These are phyloP conservation scores for Chitala chitala DNA, from an alignment of 2,113 vertebrate species.

Conservation along the genomic window DNA sequence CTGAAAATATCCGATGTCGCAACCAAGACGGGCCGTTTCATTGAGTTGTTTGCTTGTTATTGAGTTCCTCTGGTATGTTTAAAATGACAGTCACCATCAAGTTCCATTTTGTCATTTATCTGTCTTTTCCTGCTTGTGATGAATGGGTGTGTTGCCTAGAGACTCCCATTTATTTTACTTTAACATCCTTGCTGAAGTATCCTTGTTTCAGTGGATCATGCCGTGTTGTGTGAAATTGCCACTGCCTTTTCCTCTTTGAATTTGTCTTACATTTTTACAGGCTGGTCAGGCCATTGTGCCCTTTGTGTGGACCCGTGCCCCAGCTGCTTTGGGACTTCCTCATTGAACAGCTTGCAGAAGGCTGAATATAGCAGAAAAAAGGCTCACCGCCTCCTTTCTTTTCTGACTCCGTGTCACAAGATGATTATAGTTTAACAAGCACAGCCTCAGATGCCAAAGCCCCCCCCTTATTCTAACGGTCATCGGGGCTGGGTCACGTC, in stretches of 20 bases:
- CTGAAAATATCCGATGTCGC: not conserved
- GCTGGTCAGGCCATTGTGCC: constrained; percentile 28
- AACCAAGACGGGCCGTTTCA: not conserved
- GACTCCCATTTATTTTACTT: constrained; percentile 6
- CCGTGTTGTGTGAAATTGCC: constrained; percentile 18
- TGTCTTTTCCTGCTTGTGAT: not conserved
- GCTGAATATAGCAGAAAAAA: constrained; percentile 47
- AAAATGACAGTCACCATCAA: not conserved
- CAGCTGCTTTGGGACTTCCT: constrained; percentile 40
- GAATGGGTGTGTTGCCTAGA: not conserved
- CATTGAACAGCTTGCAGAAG: constrained; percentile 46
- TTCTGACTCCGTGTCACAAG: constrained; percentile 40
- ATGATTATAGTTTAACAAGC: constrained; percentile 75
- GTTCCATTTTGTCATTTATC: not conserved
- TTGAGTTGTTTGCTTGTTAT: not conserved
- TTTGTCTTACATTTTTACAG: constrained; percentile 53
- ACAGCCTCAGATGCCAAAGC: constrained; percentile 37
- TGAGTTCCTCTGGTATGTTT: not conserved
- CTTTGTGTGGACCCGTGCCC: constrained; percentile 41
- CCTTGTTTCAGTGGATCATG: not conserved
- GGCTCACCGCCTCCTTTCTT: constrained; percentile 52
- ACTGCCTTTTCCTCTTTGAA: constrained; percentile 31
- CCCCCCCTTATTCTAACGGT: constrained; percentile 57
- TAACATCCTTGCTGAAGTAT: not conserved
- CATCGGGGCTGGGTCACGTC: constrained; percentile 44